Base-by-base conservation (phyloP, 1,140 invertebrate species). In the Propsilocerus akamusi region DNA sequence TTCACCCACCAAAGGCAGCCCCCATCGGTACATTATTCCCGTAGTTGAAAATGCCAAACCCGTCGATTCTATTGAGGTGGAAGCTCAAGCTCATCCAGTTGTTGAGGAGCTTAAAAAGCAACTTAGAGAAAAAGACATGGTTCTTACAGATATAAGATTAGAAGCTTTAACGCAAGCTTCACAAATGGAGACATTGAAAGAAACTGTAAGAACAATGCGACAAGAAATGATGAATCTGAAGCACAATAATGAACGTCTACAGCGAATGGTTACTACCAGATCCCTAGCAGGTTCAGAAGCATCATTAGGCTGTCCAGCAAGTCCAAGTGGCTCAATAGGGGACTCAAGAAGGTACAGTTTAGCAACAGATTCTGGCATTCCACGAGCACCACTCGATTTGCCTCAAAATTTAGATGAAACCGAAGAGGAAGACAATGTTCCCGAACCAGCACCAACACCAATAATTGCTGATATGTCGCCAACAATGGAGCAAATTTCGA, bases 131-230 rank as follows among this genome's bases (percentile, higher is more conserved):
- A 97, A 97, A 67, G 94, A 97, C 66, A 80, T 95, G 55, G 91
- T 94, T 17, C 66, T 98, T 49, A 97, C 93, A 0, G 95, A 98
- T 61, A 96, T 97, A 49, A 73, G 92, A 54, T 68, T 98, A 25
- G 95, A 98, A 67, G 93, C 95, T 3, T 67, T 98, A 10, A 93
- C 89, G 54, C 95, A 91, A 0, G 92, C 93, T 3, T 93, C 97
- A 70, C 93, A 98, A 66, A 70, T 97, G 28, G 93, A 97, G 67
- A 93, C 89, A 52, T 72, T 97, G 1, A 91, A 94, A 63, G 94
- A 97, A 61, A 93, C 88, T 30, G 88, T 97, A 59, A 91, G 84
- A 58, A 93, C 92, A 68, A 94, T 97, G 90, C 83, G 88, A 68
- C 84, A 84, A 63, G 93, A 98, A 70, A 97, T 97, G 90, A 69